Base-by-base conservation (phyloP, 2,113 vertebrate species). In the Megaptera novaeangliae region DNA sequence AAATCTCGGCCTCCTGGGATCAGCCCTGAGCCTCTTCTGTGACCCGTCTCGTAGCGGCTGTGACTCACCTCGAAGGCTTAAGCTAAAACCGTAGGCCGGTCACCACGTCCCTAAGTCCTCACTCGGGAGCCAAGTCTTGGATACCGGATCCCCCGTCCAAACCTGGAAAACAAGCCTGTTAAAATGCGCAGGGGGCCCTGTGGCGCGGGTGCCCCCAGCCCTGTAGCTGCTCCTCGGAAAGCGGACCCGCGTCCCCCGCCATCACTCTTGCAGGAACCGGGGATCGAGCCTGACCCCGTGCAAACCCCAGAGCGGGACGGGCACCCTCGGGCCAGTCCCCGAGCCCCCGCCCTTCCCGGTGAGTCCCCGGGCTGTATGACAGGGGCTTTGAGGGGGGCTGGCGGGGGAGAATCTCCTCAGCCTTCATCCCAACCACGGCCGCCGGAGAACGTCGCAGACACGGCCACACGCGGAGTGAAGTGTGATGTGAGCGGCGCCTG, bases 401-500 rank as follows among this genome's bases (percentile, higher is more conserved):
- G 71, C 10, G 71, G 8, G 29, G 39, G 71, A 7, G 6, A 27
- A 3, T 7, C 25, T 27, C 71, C 68, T 27, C 13, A 8, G 23
- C 29, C 74, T 11, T 49, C 7, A 20, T 12, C 17, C 27, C 75
- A 34, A 4, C 18, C 31, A 18, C 5, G 31, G 46, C 29, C 31
- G 7, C 31, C 74, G 1, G 29, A 5, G 46, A 1, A 17, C 5
- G 6, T 12, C 46, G 2, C 31, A n/a, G 46, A 34, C 31, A 2
- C 3, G 29, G 74, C 3, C 74, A 7, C 74, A 7, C 46, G 2
- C 10, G 9, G 44, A 11, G 44, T 10, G 29, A 2, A 49, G 29
- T 1, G 15, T 5, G 46, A 4, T 29, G 11, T 0, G 46, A 31
- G 3, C 0, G 74, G 46, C 0, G 3, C 0, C 46, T 1, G 74